phyloP scores from a whole-genome alignment of 23 tunicate genomes.

The Halocynthia roretzi region DNA sequence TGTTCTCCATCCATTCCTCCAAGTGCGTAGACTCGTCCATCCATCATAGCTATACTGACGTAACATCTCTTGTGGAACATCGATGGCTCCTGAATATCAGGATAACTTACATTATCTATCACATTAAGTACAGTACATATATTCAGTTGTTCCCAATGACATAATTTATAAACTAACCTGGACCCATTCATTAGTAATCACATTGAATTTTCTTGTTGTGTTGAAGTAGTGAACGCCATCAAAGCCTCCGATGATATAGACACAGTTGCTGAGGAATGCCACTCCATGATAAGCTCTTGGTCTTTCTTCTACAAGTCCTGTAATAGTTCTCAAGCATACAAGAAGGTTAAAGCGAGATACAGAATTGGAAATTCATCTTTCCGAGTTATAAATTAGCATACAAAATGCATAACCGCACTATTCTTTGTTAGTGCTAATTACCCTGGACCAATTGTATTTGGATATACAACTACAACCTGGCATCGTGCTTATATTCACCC shows the following conservation, averaged over 20 bases:
- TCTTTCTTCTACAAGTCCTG: constrained; percentile 45
- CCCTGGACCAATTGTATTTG: no score
- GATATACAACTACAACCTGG: constrained; percentile 33
- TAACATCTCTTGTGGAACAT: constrained; percentile 88
- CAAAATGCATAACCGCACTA: background rate
- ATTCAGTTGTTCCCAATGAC: no score
- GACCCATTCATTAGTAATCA: constrained; percentile 63
- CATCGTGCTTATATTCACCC: constrained; percentile 85
- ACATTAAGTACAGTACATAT: no score
- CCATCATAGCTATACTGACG: constrained; percentile 79
- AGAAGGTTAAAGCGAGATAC: background rate
- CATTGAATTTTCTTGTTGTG: constrained; percentile 69
- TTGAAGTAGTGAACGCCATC: constrained; percentile 90
- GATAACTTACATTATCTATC: no score
- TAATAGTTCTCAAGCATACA: background rate
- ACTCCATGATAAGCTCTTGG: constrained; percentile 93
- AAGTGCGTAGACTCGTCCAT: constrained; percentile 53
- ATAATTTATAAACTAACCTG: constrained; percentile 25
- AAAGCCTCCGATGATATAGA: constrained; percentile 87
- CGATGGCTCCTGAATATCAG: constrained; percentile 52
- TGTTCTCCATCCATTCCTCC: constrained; percentile 89
- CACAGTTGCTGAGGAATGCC: constrained; percentile 59
- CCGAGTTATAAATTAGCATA: background rate
- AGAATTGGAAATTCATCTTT: background rate
- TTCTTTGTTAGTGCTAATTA: background rate